phyloP scores from a whole-genome alignment of 2,113 vertebrate species.

The Tauraco erythrolophus region DNA sequence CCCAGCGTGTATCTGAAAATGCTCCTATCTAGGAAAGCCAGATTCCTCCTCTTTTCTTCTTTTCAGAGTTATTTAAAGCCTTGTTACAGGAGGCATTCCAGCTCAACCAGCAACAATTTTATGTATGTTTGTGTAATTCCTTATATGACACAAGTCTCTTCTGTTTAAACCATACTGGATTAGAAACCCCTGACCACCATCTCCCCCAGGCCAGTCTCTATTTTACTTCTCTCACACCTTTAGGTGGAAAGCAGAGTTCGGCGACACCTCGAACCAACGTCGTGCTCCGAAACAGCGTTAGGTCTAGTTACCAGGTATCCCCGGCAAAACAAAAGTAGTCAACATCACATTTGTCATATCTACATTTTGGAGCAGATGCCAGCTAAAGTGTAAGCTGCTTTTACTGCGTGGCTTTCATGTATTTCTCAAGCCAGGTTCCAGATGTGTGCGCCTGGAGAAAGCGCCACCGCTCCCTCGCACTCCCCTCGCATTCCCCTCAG shows the following conservation, averaged over 20 bases:
- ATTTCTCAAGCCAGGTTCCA: background rate
- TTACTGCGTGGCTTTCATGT: background rate
- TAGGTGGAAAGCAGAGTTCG: background rate
- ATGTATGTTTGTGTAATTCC: background rate
- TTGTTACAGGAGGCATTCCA: background rate
- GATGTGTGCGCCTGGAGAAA: background rate
- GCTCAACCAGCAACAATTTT: background rate
- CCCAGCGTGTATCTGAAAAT: background rate
- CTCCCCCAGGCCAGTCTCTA: rapidly evolving
- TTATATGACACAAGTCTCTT: background rate
- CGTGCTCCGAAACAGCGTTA: background rate
- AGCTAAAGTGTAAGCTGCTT: background rate
- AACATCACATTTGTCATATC: background rate
- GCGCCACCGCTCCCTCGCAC: background rate
- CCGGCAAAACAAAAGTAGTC: background rate
- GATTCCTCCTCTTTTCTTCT: background rate
- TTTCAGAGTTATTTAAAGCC: background rate
- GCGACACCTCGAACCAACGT: background rate
- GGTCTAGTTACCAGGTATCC: background rate
- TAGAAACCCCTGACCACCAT: background rate
- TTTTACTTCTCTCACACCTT: background rate
- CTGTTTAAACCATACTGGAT: background rate
- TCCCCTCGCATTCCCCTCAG: background rate
- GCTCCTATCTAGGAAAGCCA: background rate
- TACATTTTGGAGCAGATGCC: background rate